Percentiles rank a stretch among this genome's conserved stretches.
These are phyloP conservation scores for Pseudomyrmex cubaensis DNA, from an alignment of 1,140 invertebrate species.

Conservation along the genomic window DNA sequence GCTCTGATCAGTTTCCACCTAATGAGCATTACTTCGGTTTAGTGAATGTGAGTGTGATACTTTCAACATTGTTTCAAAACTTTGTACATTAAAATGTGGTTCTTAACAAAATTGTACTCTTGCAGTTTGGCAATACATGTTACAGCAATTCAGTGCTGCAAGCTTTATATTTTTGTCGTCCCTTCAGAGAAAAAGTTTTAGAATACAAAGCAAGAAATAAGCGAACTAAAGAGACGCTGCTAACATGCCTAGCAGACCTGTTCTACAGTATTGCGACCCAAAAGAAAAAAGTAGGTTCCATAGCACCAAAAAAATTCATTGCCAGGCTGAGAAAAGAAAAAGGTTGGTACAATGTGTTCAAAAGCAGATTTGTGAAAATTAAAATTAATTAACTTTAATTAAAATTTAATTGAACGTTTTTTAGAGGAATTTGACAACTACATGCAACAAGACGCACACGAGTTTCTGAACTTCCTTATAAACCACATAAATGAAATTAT, in stretches of 20 bases:
- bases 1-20: conserved; percentile 97
- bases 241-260: conserved; percentile 98
- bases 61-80: conserved; percentile 12
- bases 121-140: conserved; percentile 99
- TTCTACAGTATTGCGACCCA: conserved; percentile 99
- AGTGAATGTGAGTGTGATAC: conserved; percentile 94
- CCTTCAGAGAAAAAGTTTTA: conserved; percentile 99
- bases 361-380: not conserved
- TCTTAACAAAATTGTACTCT: conserved; percentile 75
- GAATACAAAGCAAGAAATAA: conserved; percentile 99
- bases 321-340: conserved; percentile 99
- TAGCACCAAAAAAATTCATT: conserved; percentile 99
- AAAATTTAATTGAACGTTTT: conserved; percentile 56
- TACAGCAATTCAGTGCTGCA: conserved; percentile 99
- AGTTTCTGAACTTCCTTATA: conserved; percentile 99
- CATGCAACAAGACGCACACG: conserved; percentile 99
- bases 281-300: conserved; percentile 99
- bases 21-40: conserved; percentile 99
- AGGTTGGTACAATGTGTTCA: conserved; percentile 86
- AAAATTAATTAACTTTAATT: no score
- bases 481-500: conserved; percentile 98
- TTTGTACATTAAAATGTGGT: not conserved
- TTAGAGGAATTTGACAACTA: conserved; percentile 99
- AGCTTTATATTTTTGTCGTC: conserved; percentile 99
- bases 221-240: conserved; percentile 98